Conservation (phyloP, 2,797 vertebrate species). For the Coilia nasus region DNA sequence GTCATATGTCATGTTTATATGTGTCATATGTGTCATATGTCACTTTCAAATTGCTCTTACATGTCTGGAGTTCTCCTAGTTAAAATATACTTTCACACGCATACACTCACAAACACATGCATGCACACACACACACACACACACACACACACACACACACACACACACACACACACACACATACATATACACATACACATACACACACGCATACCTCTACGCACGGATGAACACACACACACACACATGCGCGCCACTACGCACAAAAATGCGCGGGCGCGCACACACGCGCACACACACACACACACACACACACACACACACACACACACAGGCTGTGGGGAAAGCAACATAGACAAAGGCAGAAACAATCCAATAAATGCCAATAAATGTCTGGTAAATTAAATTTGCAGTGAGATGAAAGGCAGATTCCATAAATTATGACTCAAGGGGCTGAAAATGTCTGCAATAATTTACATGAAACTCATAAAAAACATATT, state of each 20-base stretch:
- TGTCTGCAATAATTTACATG: neutral
- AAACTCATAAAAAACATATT: neutral
- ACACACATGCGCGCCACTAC: neutral
- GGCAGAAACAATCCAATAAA: neutral
- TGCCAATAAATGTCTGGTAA: neutral
- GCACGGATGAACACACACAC: neutral
- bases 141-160: too few relatives aligned
- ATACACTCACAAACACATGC: too few relatives aligned
- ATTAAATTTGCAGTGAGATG: neutral
- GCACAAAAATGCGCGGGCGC: too few relatives aligned
- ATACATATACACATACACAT: too few relatives aligned
- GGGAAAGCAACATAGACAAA: neutral
- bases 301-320: neutral
- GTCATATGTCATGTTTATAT: neutral
- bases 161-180: too few relatives aligned
- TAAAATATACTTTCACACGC: neutral
- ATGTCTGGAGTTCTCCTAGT: neutral
- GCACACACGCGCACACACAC: neutral
- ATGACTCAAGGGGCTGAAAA: neutral
- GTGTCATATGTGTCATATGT: neutral
- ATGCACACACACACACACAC: too few relatives aligned
- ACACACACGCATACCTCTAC: too few relatives aligned
- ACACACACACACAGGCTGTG: too few relatives aligned
- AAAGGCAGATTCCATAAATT: neutral
- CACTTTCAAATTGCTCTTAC: neutral